phyloP scores from a whole-genome alignment of 2,113 vertebrate species.

The Gobio gobio region DNA sequence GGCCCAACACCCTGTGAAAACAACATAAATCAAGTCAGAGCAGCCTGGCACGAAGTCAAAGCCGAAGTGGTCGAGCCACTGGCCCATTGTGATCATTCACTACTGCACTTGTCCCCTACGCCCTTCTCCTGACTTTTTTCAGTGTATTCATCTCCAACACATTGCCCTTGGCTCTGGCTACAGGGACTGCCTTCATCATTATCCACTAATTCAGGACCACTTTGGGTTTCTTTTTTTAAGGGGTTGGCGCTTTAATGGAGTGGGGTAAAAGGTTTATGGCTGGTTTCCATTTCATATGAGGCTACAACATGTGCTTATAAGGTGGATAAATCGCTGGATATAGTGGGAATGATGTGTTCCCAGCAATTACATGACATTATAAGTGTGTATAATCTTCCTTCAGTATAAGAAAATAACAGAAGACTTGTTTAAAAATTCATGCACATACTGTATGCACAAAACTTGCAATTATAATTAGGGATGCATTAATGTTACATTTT shows the following conservation, averaged over 20 bases:
- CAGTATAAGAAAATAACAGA: background rate
- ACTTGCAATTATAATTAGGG: background rate
- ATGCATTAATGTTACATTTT: background rate
- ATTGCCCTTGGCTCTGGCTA: background rate
- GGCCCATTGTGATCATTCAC: slow-evolving; percentile 43
- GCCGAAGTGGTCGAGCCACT: slow-evolving; percentile 1
- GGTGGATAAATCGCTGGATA: background rate
- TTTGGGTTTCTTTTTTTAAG: background rate
- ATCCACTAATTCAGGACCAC: slow-evolving; percentile 13
- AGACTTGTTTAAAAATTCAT: background rate
- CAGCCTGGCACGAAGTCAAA: slow-evolving; percentile 23
- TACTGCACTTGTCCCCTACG: slow-evolving; percentile 25
- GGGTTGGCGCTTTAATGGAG: background rate
- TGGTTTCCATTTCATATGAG: slow-evolving; percentile 1
- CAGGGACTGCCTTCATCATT: slow-evolving; percentile 24
- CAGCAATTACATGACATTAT: background rate
- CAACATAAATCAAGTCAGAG: slow-evolving; percentile 38
- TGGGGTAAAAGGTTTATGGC: slow-evolving; percentile 19
- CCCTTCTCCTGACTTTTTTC: slow-evolving; percentile 34
- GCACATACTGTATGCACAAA: slow-evolving; percentile 4
- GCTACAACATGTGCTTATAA: background rate
- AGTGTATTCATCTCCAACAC: slow-evolving; percentile 17
- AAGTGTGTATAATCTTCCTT: background rate
- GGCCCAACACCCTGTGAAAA: slow-evolving; percentile 24
- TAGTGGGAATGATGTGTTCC: background rate